Conservation (phyloP, 2,888 invertebrate species). For the Ephialtes manifestator region DNA sequence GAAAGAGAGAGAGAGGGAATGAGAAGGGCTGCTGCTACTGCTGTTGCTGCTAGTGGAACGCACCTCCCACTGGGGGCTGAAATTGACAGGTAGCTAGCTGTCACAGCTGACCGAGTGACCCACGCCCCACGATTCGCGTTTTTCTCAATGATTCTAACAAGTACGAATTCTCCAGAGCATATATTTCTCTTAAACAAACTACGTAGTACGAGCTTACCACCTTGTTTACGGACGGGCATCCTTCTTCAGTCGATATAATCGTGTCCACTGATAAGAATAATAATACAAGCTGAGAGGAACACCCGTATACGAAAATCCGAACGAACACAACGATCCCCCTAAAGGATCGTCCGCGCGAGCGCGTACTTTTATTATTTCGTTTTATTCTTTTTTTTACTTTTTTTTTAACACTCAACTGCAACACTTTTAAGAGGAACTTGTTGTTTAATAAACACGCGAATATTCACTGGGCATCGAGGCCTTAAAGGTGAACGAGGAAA, state of each 20-base stretch:
- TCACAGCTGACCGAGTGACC: constrained; percentile 69
- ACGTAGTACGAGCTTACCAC: constrained; percentile 86
- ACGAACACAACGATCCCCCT: constrained; percentile 11
- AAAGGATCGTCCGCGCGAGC: constrained; percentile 11
- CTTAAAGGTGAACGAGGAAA: not conserved
- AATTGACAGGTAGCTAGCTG: constrained; percentile 40
- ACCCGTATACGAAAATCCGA: constrained; percentile 32
- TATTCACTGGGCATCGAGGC: constrained; percentile 5
- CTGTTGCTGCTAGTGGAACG: not conserved
- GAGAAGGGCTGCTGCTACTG: no score
- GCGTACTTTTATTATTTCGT: constrained; percentile 3
- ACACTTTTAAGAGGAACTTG: not conserved
- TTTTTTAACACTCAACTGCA: not conserved
- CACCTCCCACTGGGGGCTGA: constrained; percentile 10
- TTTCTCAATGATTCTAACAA: constrained; percentile 7
- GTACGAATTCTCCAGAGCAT: constrained; percentile 48
- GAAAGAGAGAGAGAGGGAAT: not conserved
- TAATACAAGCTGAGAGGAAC: constrained; percentile 19
- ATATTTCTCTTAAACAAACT: constrained; percentile 51
- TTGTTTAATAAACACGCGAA: constrained; percentile 8
- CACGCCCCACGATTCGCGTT: constrained; percentile 29
- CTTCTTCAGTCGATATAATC: constrained; percentile 73
- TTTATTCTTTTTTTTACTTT: not conserved
- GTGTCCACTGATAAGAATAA: constrained; percentile 45
- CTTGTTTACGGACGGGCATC: constrained; percentile 93